These are phyloP conservation scores for Xerus inauris DNA, from an alignment of 2,113 vertebrate genomes.

Conservation along the genomic window DNA sequence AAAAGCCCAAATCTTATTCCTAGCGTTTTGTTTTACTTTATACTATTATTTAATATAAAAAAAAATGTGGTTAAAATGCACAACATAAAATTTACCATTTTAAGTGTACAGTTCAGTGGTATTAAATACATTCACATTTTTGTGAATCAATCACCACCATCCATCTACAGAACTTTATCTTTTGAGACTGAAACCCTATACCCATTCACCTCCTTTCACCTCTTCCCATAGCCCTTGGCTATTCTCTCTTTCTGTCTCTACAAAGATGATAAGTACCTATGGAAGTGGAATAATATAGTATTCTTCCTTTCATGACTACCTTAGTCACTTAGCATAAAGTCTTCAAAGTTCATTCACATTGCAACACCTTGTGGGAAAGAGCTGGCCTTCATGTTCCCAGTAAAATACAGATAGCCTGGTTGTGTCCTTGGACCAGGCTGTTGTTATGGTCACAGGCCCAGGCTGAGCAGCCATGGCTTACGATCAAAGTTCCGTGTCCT, in stretches of 20 bases:
- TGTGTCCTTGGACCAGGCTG: no score
- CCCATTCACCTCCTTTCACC: background rate
- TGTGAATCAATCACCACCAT: background rate
- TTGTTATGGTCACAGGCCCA: no score
- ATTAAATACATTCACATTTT: background rate
- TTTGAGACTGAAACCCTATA: background rate
- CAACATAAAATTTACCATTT: background rate
- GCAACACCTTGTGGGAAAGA: no score
- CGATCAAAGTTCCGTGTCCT: no score
- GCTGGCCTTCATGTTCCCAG: no score
- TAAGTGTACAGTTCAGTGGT: background rate
- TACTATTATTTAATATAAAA: background rate
- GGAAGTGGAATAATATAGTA: background rate
- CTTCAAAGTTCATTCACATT: background rate
- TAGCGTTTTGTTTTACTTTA: background rate
- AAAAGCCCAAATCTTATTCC: background rate
- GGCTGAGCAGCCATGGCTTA: no score
- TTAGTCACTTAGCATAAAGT: background rate
- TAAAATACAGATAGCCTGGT: no score
- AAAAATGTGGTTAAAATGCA: background rate
- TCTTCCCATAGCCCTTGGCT: accelerated
- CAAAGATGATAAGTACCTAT: background rate
- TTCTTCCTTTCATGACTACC: background rate
- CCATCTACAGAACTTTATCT: background rate
- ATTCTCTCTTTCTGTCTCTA: background rate